Evolutionary conservation across 35 echinoderm and acorn worm genomes (phyloP), one percentile per base, ranked within the genome.

Genomic region (Stichopus chloronotus): DNA sequence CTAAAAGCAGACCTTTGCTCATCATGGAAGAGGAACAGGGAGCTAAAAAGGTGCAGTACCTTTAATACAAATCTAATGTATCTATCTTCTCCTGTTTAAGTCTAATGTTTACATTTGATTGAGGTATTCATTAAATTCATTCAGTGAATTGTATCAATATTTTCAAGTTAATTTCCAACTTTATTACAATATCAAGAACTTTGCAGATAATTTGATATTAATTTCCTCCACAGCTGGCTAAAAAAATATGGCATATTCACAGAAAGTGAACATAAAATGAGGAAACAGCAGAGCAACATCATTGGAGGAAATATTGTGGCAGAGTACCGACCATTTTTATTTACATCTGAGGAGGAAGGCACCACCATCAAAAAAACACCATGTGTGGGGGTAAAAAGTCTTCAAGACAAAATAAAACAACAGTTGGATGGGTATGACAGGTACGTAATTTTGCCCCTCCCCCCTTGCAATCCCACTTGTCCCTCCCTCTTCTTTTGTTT

Each of bases 11-110:
- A 78, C 72, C 78, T 91, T 30, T 53, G 72, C 56, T 78, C 90
- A 8, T 91, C 90, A 14, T 91, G 90, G 90, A 79, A 91, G 78
- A 79, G 90, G 58, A 79, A 91, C 59, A 79, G 72, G 79, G 90
- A 91, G 58, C 76, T 91, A 9, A 91, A 58, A 57, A 58, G 90
- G 90, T 79, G 57, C 57, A 72, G 30, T 43, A 1, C 30, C 30
- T 19, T 5, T 25, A 1, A n/a, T 11, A 24, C 10, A 58, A n/a
- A 4, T 16, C 7, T 4, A 55, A 65, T 43, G 30, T 43, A 43
- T 43, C 30, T 43, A 43, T 43, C 30, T 43, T 43, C 3, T 43
- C 30, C 30, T 43, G 30, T 43, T 43, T 3, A 43, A 43, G 30
- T 43, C 30, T 43, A 43, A 43, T 43, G 30, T 43, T 43, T 43